Evolutionary conservation across 2,113 vertebrate species (phyloP).

Genomic region (Empidonax traillii): DNA sequence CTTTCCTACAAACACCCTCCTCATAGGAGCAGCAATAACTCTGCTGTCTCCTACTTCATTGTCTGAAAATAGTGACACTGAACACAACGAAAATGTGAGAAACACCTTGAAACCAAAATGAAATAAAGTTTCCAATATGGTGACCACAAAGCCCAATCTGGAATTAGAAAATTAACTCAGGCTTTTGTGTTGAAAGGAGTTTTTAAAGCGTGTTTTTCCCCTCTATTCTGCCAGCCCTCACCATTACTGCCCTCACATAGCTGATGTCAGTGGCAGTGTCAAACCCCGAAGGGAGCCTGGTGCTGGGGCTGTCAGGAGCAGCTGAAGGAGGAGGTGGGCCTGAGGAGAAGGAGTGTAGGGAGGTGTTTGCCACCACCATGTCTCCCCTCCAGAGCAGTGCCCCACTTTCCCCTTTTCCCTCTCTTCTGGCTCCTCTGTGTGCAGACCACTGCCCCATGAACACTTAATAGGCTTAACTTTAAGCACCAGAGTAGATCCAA

Average conservation of each 20-base stretch:
- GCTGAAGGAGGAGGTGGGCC: neutral
- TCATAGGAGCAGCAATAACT: neutral
- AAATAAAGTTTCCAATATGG: neutral
- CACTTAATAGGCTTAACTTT: neutral
- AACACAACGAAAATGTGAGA: neutral
- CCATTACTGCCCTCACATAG: rapidly evolving
- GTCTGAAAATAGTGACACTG: neutral
- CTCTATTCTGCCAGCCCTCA: neutral
- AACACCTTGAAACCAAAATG: neutral
- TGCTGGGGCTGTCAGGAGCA: rapidly evolving
- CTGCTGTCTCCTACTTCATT: neutral
- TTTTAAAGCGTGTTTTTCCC: rapidly evolving
- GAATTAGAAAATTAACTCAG: neutral
- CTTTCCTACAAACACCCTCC: neutral
- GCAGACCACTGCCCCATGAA: rapidly evolving
- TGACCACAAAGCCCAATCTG: neutral
- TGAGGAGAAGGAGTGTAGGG: neutral
- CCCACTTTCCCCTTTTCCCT: neutral
- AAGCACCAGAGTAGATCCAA: neutral
- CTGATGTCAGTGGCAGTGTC: rapidly evolving
- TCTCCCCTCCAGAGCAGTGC: rapidly evolving
- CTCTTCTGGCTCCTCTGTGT: neutral
- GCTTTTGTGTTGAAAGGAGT: neutral
- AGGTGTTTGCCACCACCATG: rapidly evolving
- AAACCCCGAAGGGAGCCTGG: rapidly evolving